A percentile compares a stretch with the other conserved stretches of the same genome.
Evolutionary conservation across 2,797 vertebrate species (phyloP).

Genomic region (Triplophysa yarkandensis): DNA sequence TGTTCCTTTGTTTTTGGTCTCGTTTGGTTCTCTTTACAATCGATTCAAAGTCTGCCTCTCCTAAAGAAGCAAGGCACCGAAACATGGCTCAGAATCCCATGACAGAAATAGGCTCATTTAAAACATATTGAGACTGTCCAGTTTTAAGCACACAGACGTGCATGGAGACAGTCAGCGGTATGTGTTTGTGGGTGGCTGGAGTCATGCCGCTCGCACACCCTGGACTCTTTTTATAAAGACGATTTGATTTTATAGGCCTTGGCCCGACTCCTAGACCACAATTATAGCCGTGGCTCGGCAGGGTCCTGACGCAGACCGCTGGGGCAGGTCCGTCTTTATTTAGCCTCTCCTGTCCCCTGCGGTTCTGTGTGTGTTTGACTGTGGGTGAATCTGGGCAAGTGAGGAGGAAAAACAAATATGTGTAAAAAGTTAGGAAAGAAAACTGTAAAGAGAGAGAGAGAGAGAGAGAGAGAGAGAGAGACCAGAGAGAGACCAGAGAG

Average conservation of each 20-base stretch:
- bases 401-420: constrained; percentile 1
- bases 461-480: no score
- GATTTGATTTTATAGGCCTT: constrained; percentile 60
- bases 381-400: constrained; percentile 12
- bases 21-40: neutral
- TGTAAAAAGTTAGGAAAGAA: no score
- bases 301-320: constrained; percentile 28
- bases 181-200: constrained; percentile 31
- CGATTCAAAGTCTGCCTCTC: neutral
- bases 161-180: constrained; percentile 19
- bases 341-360: constrained; percentile 36
- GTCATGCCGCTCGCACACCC: constrained; percentile 42
- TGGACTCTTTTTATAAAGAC: constrained; percentile 53
- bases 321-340: constrained; percentile 56
- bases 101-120: constrained; percentile 36
- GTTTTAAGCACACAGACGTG: neutral
- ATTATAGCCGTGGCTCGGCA: constrained; percentile 50
- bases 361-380: constrained; percentile 35
- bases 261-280: constrained; percentile 54
- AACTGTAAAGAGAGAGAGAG: no score
- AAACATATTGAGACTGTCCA: neutral
- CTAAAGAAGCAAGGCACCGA: neutral
- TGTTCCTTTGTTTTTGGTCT: no score
- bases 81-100: neutral
- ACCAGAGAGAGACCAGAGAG: no score